A percentile compares a stretch with the other conserved stretches of the same genome.
Conservation (phyloP, 2,797 vertebrate genomes). For the Mormyrops attenuatus region DNA sequence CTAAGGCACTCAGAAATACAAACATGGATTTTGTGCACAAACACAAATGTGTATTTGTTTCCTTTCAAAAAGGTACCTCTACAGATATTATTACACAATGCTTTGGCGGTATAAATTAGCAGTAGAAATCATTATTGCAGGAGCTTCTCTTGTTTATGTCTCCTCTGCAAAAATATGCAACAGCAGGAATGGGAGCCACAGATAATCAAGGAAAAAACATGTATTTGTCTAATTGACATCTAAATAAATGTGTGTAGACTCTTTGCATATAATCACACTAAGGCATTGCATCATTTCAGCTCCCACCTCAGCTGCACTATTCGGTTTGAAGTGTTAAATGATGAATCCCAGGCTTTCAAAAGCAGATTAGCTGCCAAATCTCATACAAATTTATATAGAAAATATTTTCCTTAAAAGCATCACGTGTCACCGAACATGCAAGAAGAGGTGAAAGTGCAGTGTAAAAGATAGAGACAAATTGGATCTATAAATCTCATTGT, state of each 20-base stretch:
- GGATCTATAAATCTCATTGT: background rate
- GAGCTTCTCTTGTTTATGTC: background rate
- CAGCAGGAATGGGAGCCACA: background rate
- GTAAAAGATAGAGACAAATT: background rate
- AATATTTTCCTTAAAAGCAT: slow-evolving; percentile 4
- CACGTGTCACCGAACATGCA: background rate
- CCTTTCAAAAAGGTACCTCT: background rate
- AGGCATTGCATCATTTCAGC: background rate
- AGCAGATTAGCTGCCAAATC: background rate
- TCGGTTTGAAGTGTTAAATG: background rate
- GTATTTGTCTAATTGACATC: slow-evolving; percentile 40
- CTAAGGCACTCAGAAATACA: background rate
- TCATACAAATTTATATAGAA: background rate
- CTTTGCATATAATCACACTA: slow-evolving; percentile 24
- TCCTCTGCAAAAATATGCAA: background rate
- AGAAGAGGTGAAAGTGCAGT: background rate
- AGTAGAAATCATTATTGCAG: background rate
- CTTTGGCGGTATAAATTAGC: background rate
- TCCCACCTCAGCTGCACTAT: background rate
- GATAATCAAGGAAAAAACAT: slow-evolving; percentile 12
- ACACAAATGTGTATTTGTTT: background rate
- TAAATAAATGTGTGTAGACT: slow-evolving; percentile 35
- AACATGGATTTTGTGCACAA: background rate
- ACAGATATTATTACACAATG: background rate
- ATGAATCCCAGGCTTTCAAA: background rate